Percentiles rank a stretch among this genome's conserved stretches.
Conservation (phyloP, 2,113 vertebrate species). For the Pollimyrus isidori region DNA sequence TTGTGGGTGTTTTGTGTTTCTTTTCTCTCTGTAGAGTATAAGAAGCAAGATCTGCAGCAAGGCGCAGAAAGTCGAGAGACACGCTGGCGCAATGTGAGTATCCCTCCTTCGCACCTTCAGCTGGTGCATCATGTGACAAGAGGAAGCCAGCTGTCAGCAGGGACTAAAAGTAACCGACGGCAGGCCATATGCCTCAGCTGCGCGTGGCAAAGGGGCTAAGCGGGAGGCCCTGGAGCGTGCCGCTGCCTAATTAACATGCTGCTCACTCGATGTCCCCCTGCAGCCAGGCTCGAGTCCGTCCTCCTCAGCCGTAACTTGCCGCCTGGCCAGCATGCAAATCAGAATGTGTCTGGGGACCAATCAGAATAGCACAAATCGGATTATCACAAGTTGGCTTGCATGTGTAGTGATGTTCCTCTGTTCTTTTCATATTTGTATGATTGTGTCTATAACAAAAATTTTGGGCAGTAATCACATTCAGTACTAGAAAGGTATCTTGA, state of each 20-base stretch:
- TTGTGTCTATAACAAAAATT: background rate
- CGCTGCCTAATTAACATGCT: background rate
- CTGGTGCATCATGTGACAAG: too few relatives aligned
- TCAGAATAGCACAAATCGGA: background rate
- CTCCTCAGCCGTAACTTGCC: background rate
- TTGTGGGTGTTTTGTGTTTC: background rate
- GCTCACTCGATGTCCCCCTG: background rate
- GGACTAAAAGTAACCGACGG: constrained; percentile 25
- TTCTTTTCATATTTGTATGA: background rate
- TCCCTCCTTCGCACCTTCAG: background rate
- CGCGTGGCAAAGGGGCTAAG: constrained; percentile 23
- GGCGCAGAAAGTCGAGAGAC: constrained; percentile 47
- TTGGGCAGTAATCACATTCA: background rate
- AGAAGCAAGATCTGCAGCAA: constrained; percentile 50
- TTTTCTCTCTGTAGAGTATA: constrained; percentile 43
- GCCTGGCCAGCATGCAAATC: background rate
- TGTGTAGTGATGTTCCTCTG: background rate
- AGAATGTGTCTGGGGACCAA: background rate
- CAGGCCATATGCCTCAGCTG: background rate
- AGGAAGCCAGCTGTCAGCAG: background rate
- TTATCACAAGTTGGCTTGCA: background rate
- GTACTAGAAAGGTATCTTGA: background rate
- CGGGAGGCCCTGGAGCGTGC: background rate
- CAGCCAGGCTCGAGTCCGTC: background rate
- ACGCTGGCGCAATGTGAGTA: constrained; percentile 62